Base-by-base conservation (phyloP, 2,797 vertebrate genomes). In the Gephyroberyx darwinii region DNA sequence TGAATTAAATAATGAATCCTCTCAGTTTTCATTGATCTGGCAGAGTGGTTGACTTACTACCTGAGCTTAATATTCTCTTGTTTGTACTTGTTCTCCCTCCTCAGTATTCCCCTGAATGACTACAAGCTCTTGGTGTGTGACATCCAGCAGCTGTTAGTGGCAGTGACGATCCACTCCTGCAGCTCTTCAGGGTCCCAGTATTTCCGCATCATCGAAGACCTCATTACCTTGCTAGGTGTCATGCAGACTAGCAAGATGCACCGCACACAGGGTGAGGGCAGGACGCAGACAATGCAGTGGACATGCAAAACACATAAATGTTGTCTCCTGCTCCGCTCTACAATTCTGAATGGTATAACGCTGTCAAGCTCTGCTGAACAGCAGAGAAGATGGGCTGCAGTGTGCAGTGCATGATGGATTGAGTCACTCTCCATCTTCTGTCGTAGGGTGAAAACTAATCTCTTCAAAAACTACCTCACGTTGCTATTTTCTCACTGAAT, bases 151-250 rank as follows among this genome's bases (percentile, higher is more conserved):
- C 93, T 99, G 80, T 82, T 99, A 77, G 94, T 97, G 55, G 96
- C 96, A 5, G 96, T 99, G 82, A 96, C 97, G 48, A 96, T 99
- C 90, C 98, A 99, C 87, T 96, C 98, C 81, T 99, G 98, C 92
- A 99, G 97, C 91, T 98, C 96, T 56, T 98, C 97, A 2, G 98
- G 98, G 79, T 94, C 96, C 74, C 98, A 98, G n/a, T 99, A 99
- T 90, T 99, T 99, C 89, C 96, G 97, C 89, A 98, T 99, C 90
- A 96, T 99, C 74, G 98, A 99, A 91, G 98, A 99, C 88, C 96
- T 99, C 78, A 95, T 98, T 89, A 96, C 97, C 31, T 91, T 99
- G 77, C 94, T 99, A 80, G 97, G 97, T 79, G 95, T 96, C 91
- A 96, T 99, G 92, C 96, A 97, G 89, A 96, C 94, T 53, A 98